These are phyloP conservation scores for Tachina fera DNA, from an alignment of 2,888 invertebrate species.

Conservation along the genomic window DNA sequence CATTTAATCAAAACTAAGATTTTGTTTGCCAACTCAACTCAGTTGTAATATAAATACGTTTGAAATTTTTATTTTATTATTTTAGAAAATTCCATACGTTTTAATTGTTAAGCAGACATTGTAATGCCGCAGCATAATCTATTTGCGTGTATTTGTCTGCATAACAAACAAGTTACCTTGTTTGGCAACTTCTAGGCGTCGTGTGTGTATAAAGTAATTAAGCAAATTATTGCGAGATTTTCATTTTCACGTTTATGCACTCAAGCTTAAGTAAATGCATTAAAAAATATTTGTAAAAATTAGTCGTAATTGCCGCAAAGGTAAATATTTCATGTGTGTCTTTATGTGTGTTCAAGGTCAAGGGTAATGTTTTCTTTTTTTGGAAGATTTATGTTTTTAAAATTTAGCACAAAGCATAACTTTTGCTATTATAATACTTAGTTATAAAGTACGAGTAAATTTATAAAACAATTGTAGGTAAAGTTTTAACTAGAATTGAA, in stretches of 20 bases:
- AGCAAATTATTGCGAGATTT: slow-evolving; percentile 43
- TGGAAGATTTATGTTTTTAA: too few relatives aligned
- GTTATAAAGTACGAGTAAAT: too few relatives aligned
- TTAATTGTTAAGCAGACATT: background rate
- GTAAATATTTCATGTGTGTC: background rate
- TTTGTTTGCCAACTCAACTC: background rate
- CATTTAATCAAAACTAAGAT: too few relatives aligned
- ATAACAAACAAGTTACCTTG: slow-evolving; percentile 7
- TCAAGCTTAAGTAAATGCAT: slow-evolving; percentile 9
- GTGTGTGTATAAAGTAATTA: slow-evolving; percentile 42
- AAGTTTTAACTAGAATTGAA: too few relatives aligned
- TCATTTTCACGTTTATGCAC: slow-evolving; percentile 27
- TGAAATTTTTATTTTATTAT: background rate
- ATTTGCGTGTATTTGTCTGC: background rate
- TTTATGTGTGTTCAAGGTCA: background rate
- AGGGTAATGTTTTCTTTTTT: background rate
- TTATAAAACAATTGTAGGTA: too few relatives aligned
- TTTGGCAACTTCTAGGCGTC: background rate
- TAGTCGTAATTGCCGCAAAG: background rate
- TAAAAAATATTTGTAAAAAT: background rate
- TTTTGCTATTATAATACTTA: too few relatives aligned
- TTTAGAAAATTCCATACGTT: background rate
- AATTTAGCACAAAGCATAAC: too few relatives aligned
- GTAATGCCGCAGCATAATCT: background rate
- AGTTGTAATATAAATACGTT: background rate